Conservation (phyloP, 2,888 invertebrate genomes). For the Synergus itoensis region DNA sequence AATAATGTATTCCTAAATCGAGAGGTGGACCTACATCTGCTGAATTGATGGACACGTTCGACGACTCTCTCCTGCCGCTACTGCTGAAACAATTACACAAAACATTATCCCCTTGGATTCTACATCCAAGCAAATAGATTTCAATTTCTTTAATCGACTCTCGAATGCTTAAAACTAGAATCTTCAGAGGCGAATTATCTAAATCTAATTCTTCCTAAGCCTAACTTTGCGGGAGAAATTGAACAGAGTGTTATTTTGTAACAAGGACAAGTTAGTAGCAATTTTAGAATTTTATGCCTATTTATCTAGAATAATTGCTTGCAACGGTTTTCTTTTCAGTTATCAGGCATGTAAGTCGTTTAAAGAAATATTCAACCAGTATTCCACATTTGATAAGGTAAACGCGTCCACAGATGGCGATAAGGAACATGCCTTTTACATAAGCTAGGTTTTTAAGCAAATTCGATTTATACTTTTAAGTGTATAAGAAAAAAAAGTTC, state of each 20-base stretch:
- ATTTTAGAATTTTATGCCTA: background rate
- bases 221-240: background rate
- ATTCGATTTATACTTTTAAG: background rate
- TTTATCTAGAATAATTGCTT: constrained; percentile 7
- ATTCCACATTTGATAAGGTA: constrained; percentile 25
- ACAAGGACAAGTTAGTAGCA: background rate
- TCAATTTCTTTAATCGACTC: constrained; percentile 1
- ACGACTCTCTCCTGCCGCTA: constrained; percentile 73
- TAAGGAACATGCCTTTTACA: background rate
- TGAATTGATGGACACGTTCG: constrained; percentile 65
- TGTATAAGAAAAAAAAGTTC: background rate
- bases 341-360: constrained; percentile 15
- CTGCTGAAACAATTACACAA: constrained; percentile 60
- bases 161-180: background rate
- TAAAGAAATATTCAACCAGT: constrained; percentile 17
- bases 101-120: background rate
- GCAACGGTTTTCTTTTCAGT: constrained; percentile 9
- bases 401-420: constrained; percentile 4
- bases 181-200: background rate
- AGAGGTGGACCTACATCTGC: constrained; percentile 67
- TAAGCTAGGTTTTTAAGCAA: background rate
- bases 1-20: constrained; percentile 72
- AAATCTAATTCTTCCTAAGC: background rate
- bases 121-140: background rate
- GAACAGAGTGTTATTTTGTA: background rate